Evolutionary conservation across 2,797 vertebrate species (phyloP), one percentile per base, ranked within the genome.

Genomic region (Sorex maritimensis): DNA sequence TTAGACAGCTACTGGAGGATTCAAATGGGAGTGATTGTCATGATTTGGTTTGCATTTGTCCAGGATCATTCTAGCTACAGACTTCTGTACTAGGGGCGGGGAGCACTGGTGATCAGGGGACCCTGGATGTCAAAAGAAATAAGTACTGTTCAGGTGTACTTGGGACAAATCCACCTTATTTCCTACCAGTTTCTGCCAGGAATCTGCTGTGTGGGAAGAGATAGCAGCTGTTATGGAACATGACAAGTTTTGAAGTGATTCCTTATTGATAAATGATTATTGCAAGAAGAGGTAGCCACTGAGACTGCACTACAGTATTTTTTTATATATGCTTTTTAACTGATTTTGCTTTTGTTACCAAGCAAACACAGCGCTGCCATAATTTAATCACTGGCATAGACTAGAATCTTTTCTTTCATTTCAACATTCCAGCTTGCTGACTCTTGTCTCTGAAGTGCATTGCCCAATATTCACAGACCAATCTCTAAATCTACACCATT

Each of bases 331-430:
- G 28, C 11, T 34, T 65, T 84, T 69, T 34, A 72, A 44, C 15
- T 90, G 79, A 28, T 72, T 72, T 72, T 84, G 78, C 49, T 85
- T 92, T 81, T 72, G 55, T 23, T 89, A 85, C 34, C 28, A 41
- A 82, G 74, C 85, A 81, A 84, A 11, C 9, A 78, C 26, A 82
- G 21, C 5, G 41, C 21, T 72, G 41, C n/a, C 41, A 72, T 24
- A 72, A 26, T 78, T 91, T 91, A 63, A 61, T 94, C 80, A 83
- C 23, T 38, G 55, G 69, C 34, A 23, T 10, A 69, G 23, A 73
- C 28, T 90, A 69, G 72, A 89, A 75, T 84, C 24, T 90, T 82
- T 92, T 89, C 55, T 94, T 92, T 91, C 71, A 77, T 68, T 80
- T 88, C 90, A n/a, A 61, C 6, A 10, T 65, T 93, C 81, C 89